Base-by-base conservation (phyloP, 2,797 vertebrate species). In the Lacerta viridis region DNA sequence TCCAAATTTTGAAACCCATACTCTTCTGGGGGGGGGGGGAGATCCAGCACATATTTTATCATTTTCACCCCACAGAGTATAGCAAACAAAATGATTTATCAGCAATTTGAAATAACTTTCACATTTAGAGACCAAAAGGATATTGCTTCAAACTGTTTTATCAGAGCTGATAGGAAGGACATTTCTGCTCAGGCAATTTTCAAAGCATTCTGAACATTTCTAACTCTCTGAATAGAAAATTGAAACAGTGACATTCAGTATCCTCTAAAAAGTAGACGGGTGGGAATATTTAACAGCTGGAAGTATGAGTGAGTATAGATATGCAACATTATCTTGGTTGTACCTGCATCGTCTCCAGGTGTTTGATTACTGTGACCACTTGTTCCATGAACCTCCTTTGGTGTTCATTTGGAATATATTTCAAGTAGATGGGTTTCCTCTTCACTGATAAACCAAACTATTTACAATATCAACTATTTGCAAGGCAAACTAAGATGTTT, bases 121-220 rank as follows among this genome's bases (percentile, higher is more conserved):
- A 72, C n/a, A 59, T 20, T 59, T 59, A 3, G 23, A 74, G 23
- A 84, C 5, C 25, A 55, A 59, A 74, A 17, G 20, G 64, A 39
- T 55, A 74, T 36, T 84, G n/a, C 46, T 55, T 84, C n/a, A 33
- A 74, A 84, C 33, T 36, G 36, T 74, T 74, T 74, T 74, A 55
- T 74, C 69, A 84, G 50, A 39, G 83, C 50, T 36, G 11, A 69
- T 50, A 20, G 66, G 27, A 46, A 83, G 43, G 68, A 33, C n/a
- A 72, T 50, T 83, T 83, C 69, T 71, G 50, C 50, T 84, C 27
- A 17, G n/a, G 83, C 46, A 84, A 55, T 84, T 74, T 84, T 74
- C 33, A 55, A 25, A 55, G 59, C 10, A 23, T 64, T 36, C 20
- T 9, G 78, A 61, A 80, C 13, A 71, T 33, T 55, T 27, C 20